Evolutionary conservation across 1,140 invertebrate species (phyloP).

Genomic region (Drosophila subpulchrella): DNA sequence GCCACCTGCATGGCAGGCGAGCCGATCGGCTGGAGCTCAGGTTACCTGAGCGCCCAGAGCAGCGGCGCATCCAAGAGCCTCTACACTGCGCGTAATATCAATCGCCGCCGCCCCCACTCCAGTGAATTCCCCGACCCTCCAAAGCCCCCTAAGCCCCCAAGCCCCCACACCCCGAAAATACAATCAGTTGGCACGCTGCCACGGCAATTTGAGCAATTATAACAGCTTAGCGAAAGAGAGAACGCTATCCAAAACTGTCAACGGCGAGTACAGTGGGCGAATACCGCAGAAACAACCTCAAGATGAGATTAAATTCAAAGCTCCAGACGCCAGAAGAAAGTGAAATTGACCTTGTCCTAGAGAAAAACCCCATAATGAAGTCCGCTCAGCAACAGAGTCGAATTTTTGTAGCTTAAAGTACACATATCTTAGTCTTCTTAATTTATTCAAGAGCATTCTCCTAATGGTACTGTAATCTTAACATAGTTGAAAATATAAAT

Average conservation of each 20-base stretch:
- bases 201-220: conserved; percentile 72
- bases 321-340: conserved; percentile 21
- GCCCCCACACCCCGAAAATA: conserved; percentile 4
- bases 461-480: no score
- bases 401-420: background rate
- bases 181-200: conserved; percentile 60
- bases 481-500: no score
- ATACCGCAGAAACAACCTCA: conserved; percentile 21
- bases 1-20: conserved; percentile 61
- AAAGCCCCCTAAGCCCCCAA: background rate
- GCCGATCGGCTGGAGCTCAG: conserved; percentile 1
- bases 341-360: conserved; percentile 35
- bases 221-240: conserved; percentile 55
- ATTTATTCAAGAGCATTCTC: no score
- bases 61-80: conserved; percentile 52
- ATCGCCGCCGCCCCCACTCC: conserved; percentile 13
- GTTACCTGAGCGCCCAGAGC: conserved; percentile 45
- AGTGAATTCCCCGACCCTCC: background rate
- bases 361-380: background rate
- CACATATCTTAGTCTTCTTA: no score
- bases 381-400: background rate
- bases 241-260: conserved; percentile 55
- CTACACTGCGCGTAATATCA: conserved; percentile 74
- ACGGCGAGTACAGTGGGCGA: conserved; percentile 48
- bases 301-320: conserved; percentile 21